phyloP scores from a whole-genome alignment of 2,888 invertebrate species.

The Thelaira solivaga region DNA sequence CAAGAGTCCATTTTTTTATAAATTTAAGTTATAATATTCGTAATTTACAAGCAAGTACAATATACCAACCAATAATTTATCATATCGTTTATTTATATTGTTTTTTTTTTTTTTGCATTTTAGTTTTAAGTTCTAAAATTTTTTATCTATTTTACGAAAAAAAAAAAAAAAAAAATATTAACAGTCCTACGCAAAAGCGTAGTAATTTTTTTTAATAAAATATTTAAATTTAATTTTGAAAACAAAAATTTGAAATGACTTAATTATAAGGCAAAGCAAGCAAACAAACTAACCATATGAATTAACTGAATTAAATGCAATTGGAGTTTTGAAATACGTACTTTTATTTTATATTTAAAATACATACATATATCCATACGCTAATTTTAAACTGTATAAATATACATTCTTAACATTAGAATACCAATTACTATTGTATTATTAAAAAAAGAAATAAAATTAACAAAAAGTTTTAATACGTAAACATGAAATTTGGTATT shows the following conservation, averaged over 20 bases:
- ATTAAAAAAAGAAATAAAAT: too few species aligned
- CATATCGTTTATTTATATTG: conserved; percentile 23
- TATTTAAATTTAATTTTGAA: conserved; percentile 16
- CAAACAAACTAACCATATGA: conserved; percentile 35
- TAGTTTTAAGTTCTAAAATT: conserved; percentile 26
- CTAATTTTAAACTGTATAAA: too few species aligned
- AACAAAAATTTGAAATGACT: neutral
- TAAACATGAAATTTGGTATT: too few species aligned
- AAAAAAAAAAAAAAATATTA: neutral
- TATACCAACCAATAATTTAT: conserved; percentile 15
- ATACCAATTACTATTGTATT: too few species aligned
- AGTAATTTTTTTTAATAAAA: conserved; percentile 7
- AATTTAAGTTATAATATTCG: too few species aligned
- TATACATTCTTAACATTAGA: too few species aligned
- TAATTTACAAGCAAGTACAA: neutral
- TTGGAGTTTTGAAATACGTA: conserved; percentile 31
- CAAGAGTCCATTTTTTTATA: too few species aligned
- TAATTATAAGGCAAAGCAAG: conserved; percentile 23
- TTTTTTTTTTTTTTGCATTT: conserved; percentile 11
- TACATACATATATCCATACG: too few species aligned
- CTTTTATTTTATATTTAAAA: neutral
- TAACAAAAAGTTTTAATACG: too few species aligned
- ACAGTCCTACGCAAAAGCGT: neutral
- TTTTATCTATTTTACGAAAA: neutral
- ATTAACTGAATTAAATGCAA: neutral